phyloP scores from a whole-genome alignment of 1,140 invertebrate species.

The Calosoma granatense region DNA sequence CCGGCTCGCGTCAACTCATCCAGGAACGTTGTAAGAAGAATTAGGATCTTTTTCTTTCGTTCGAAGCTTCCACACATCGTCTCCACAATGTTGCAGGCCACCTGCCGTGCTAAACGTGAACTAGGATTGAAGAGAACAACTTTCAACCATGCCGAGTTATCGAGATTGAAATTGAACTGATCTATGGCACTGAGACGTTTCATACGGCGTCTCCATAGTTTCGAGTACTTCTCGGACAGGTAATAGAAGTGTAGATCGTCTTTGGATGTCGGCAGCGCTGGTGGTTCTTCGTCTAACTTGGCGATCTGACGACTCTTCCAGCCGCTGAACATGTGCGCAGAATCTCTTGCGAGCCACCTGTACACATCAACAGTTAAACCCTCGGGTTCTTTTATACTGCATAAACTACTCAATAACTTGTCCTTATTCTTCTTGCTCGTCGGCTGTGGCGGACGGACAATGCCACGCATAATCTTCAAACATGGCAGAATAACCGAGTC shows the following conservation, averaged over 20 bases:
- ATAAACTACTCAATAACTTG: slow-evolving; percentile 10
- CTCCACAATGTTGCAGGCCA: slow-evolving; percentile 81
- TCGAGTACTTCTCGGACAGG: slow-evolving; percentile 68
- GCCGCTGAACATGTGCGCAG: slow-evolving; percentile 55
- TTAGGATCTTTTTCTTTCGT: slow-evolving; percentile 66
- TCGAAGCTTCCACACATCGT: slow-evolving; percentile 65
- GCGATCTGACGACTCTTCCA: slow-evolving; percentile 45
- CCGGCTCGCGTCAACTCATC: slow-evolving; percentile 75
- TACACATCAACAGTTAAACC: slow-evolving; percentile 60
- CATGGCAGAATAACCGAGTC: slow-evolving; percentile 73
- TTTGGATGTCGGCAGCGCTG: slow-evolving; percentile 19
- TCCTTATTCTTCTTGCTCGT: slow-evolving; percentile 44
- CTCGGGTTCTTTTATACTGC: slow-evolving; percentile 38
- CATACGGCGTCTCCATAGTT: slow-evolving; percentile 41
- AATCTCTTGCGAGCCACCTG: slow-evolving; percentile 67
- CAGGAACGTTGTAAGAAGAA: slow-evolving; percentile 80
- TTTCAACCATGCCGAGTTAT: slow-evolving; percentile 71
- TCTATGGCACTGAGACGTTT: slow-evolving; percentile 22
- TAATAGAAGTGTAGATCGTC: slow-evolving; percentile 46
- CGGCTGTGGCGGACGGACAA: slow-evolving; percentile 61
- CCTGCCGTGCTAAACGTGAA: slow-evolving; percentile 75
- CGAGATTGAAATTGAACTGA: slow-evolving; percentile 36
- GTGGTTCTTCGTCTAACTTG: slow-evolving; percentile 19
- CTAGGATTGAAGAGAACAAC: slow-evolving; percentile 85
- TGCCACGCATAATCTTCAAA: slow-evolving; percentile 67